Evolutionary conservation across 2,888 invertebrate genomes (phyloP), one percentile per base, ranked within the genome.

Genomic region (Cosmorhoe ocellata): DNA sequence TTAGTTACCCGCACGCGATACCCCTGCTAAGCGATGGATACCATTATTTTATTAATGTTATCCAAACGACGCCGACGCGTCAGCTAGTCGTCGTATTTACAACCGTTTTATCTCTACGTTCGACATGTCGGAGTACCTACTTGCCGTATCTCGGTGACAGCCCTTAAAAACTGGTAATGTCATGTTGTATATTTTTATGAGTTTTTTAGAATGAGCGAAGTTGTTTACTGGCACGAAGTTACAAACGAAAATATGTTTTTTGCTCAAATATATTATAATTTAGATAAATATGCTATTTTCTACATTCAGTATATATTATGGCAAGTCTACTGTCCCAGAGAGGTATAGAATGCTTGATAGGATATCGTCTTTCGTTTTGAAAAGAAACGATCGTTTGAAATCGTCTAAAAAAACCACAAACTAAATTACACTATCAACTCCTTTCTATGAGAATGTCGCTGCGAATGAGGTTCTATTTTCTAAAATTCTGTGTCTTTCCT

Each of bases 1-100:
- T n/a, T n/a, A n/a, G n/a, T n/a, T n/a, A n/a, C n/a, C n/a, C n/a
- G n/a, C 4, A 9, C 26, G 11, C 12, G 44, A 26, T 44, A 51
- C 0, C 50, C 50, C 39, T 45, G 11, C 13, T 24, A 11, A 32
- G 10, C 13, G 30, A 47, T 38, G 47, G 30, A 40, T 38, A 37
- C 13, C 42, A 42, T 39, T 47, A 52, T 47, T 52, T 47, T 47
- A 52, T 51, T 33, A 34, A 43, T 14, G 42, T 37, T 50, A 31
- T 46, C 30, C 28, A 14, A 9, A 14, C 36, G 36, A 27, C 33
- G 34, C 3, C 34, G 27, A 34, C 45, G 26, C 11, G 51, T 46
- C 41, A 37, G 44, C 33, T 14, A 26, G 14, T 41, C 37, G 27
- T 22, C 34, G 27, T 47, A 48, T 49, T 51, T 33, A 52, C 39